Percentiles rank a stretch among this genome's conserved stretches.
Evolutionary conservation across 35 echinoderm and acorn worm species (phyloP).

Genomic region (Apostichopus californicus): DNA sequence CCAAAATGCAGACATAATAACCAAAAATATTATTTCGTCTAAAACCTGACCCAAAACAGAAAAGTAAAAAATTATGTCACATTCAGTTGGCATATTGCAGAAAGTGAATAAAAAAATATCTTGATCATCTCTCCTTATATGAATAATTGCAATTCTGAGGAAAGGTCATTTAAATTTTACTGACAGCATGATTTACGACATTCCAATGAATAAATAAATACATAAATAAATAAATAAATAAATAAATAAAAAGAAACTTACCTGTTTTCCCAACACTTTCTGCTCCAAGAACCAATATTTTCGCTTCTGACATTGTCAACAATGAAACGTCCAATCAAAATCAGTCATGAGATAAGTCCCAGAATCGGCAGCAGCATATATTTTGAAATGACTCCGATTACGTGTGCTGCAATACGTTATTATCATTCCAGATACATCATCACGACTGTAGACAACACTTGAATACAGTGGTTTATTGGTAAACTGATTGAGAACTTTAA

Average conservation of each 20-base stretch:
- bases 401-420: background rate
- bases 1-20: too few species aligned
- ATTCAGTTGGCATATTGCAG: too few species aligned
- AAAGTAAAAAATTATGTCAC: too few species aligned
- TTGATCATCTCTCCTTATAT: too few species aligned
- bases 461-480: background rate
- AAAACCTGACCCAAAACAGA: too few species aligned
- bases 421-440: background rate
- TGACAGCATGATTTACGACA: background rate
- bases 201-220: background rate
- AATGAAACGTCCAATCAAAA: background rate
- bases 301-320: conserved; percentile 40
- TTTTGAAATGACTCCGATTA: background rate
- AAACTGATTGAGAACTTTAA: background rate
- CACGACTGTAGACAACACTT: too few species aligned
- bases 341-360: background rate
- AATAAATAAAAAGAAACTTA: background rate
- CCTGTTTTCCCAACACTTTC: conserved; percentile 54
- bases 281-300: conserved; percentile 40
- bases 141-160: too few species aligned
- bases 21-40: too few species aligned
- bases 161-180: too few species aligned
- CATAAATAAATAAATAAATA: background rate
- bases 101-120: too few species aligned
- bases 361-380: background rate